Evolutionary conservation across 2,888 invertebrate genomes (phyloP), one percentile per base, ranked within the genome.

Genomic region (Synanthedon formicaeformis): DNA sequence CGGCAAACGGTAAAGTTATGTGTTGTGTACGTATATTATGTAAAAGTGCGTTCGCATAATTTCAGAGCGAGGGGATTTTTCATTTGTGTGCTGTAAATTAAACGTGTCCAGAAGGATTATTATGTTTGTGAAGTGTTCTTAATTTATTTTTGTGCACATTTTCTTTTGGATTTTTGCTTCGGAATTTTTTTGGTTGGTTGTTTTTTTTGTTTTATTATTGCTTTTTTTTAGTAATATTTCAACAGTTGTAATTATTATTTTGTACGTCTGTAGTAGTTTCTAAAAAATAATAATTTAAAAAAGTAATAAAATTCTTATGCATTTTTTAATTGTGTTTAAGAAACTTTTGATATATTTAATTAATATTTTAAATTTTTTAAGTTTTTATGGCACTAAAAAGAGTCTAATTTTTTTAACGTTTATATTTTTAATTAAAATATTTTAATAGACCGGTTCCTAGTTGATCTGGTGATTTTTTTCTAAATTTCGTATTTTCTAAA

Each of bases 101-200:
- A 34, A 69, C 68, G 69, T 82, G 83, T 81, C 71, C 71, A 69
- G 70, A 78, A 73, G 73, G 70, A 78, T 80, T 78, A 55, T 34
- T 77, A 72, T 78, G 80, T 61, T 60, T 81, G 85, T 86, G 83
- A 81, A 84, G 85, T 86, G 81, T 71, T 73, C 69, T 34, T 76
- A 66, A 71, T 72, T 80, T 79, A 74, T 77, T 83, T 16, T 78
- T 84, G 85, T 87, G 86, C 83, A 73, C 75, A 73, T 75, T 78
- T 80, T 78, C 61, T 76, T 84, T 87, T 84, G 85, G 85, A 84
- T 84, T 87, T 84, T 85, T 81, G 79, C 77, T 75, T 73, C 77
- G 80, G 84, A 82, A 67, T 75, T 81, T 82, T 34, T 34, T 85
- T 82, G 86, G 84, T 85, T 84, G 81, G 83, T 83, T 81, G 55